Percentiles rank a stretch among this genome's conserved stretches.
Evolutionary conservation across 2,888 invertebrate genomes (phyloP).

Genomic region (Acholoe squamosa): DNA sequence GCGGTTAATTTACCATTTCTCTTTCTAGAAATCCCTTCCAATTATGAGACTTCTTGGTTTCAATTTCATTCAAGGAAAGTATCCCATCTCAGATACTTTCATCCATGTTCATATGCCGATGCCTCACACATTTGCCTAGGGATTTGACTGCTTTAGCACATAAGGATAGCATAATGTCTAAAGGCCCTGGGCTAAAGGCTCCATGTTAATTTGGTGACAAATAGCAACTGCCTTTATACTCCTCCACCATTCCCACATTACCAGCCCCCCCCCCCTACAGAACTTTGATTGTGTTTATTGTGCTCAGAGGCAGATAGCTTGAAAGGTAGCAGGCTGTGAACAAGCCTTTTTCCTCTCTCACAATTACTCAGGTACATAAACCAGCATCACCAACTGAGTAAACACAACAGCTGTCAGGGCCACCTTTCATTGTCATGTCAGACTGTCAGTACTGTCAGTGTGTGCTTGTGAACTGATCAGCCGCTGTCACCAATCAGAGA

Average conservation of each 20-base stretch:
- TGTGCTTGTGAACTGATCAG: not conserved
- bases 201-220: too few species aligned
- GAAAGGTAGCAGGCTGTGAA: not conserved
- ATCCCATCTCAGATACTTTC: too few species aligned
- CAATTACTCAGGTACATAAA: not conserved
- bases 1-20: too few species aligned
- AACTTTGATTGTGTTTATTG: not conserved
- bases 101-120: too few species aligned
- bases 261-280: not conserved
- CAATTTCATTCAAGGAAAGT: too few species aligned
- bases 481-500: not conserved
- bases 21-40: too few species aligned
- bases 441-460: not conserved
- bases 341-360: not conserved
- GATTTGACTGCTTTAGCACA: too few species aligned
- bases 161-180: too few species aligned
- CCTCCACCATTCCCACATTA: not conserved
- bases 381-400: not conserved
- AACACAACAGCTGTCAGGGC: not conserved
- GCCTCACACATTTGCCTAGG: too few species aligned
- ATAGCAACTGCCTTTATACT: not conserved
- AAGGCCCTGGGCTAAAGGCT: too few species aligned
- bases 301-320: slow-evolving; percentile 16
- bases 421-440: not conserved
- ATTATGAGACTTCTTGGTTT: too few species aligned